A percentile compares a stretch with the other conserved stretches of the same genome.
Conservation (phyloP, 23 tunicate species). For the Styela clava region DNA sequence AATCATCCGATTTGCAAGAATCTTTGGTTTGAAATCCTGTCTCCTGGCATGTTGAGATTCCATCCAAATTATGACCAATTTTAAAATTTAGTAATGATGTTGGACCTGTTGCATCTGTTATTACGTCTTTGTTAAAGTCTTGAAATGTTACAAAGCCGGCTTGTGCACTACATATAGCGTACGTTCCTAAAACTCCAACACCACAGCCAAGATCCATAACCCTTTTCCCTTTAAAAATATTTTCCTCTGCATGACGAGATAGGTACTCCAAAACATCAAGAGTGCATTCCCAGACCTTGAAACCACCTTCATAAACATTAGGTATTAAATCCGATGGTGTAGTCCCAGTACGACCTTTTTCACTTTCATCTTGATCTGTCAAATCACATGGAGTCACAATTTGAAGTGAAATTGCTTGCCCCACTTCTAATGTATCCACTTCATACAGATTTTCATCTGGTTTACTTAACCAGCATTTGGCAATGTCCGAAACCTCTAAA, state of each 20-base stretch:
- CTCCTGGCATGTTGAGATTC: background rate
- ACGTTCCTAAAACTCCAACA: constrained; percentile 62
- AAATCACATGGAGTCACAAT: background rate
- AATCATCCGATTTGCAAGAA: background rate
- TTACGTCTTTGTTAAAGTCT: constrained; percentile 60
- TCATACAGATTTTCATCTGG: background rate
- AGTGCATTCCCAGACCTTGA: constrained; percentile 82
- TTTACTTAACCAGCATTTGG: background rate
- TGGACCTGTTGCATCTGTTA: constrained; percentile 50
- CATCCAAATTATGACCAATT: background rate
- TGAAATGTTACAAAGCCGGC: constrained; percentile 54
- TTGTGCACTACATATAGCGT: constrained; percentile 24
- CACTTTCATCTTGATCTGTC: too few relatives aligned
- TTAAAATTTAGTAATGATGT: constrained; percentile 12
- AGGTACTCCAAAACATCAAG: constrained; percentile 34
- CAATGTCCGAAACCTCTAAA: background rate
- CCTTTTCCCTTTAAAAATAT: constrained; percentile 4
- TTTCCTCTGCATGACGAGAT: background rate
- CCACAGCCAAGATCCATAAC: constrained; percentile 90
- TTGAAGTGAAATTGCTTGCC: background rate
- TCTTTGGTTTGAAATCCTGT: background rate
- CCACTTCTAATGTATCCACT: background rate
- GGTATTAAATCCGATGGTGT: constrained; percentile 47
- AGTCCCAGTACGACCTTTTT: too few relatives aligned
- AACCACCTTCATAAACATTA: constrained; percentile 72